phyloP scores from a whole-genome alignment of 2,888 invertebrate species.

The Thecocarcelia acutangulata region DNA sequence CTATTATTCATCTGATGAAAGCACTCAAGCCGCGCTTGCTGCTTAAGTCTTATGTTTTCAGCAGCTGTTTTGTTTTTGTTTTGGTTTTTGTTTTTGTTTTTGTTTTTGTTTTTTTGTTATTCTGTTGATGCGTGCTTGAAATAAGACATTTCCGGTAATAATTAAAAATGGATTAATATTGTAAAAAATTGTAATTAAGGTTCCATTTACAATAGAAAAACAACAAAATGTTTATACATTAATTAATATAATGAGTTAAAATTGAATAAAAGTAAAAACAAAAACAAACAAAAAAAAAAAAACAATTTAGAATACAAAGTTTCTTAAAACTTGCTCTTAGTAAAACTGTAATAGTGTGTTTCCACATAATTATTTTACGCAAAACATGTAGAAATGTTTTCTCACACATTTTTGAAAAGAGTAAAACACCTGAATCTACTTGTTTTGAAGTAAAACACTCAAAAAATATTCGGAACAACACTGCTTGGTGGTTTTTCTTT shows the following conservation, averaged over 20 bases:
- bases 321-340: too few relatives aligned
- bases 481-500: too few relatives aligned
- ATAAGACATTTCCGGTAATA: conserved; percentile 67
- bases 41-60: conserved; percentile 62
- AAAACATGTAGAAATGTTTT: too few relatives aligned
- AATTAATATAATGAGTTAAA: neutral
- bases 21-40: conserved; percentile 31
- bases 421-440: too few relatives aligned
- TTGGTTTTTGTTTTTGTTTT: conserved; percentile 4
- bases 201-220: neutral
- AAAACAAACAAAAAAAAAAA: neutral
- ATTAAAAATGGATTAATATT: conserved; percentile 67
- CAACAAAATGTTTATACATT: neutral
- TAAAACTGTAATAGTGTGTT: too few relatives aligned
- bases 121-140: conserved; percentile 52
- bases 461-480: too few relatives aligned
- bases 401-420: too few relatives aligned
- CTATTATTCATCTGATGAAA: conserved; percentile 19
- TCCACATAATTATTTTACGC: too few relatives aligned
- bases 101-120: neutral
- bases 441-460: too few relatives aligned
- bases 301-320: neutral
- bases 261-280: neutral
- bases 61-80: neutral
- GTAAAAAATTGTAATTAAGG: conserved; percentile 12